Evolutionary conservation across 2,113 vertebrate species (phyloP).

Genomic region (Menura novaehollandiae): DNA sequence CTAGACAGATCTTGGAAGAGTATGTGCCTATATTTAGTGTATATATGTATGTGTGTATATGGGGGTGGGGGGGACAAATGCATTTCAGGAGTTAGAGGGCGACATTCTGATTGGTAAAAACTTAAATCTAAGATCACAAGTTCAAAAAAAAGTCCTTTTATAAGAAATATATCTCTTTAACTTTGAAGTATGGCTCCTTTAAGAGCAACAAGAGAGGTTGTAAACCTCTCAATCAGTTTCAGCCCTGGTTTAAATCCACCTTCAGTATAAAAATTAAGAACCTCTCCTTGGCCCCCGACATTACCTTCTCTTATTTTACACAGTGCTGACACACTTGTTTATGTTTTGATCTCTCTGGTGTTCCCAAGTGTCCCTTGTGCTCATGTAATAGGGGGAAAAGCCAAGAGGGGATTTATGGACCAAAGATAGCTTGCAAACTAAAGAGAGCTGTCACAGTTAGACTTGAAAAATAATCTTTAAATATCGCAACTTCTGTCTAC

Average conservation of each 20-base stretch:
- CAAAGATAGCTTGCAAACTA: neutral
- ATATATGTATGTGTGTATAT: neutral
- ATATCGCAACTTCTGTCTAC: neutral
- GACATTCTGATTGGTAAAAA: neutral
- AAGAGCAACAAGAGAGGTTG: neutral
- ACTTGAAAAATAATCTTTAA: neutral
- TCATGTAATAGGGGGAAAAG: neutral
- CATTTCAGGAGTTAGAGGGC: neutral
- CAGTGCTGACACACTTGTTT: neutral
- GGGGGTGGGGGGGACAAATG: neutral
- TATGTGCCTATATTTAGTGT: neutral
- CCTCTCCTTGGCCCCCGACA: neutral
- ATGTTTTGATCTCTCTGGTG: neutral
- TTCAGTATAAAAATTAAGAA: neutral
- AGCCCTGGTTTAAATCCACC: neutral
- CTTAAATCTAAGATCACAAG: neutral
- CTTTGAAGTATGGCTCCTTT: slow-evolving; percentile 3
- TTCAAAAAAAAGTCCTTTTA: neutral
- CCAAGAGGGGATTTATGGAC: neutral
- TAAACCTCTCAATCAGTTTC: slow-evolving; percentile 7
- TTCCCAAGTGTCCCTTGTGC: neutral
- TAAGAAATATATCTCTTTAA: neutral
- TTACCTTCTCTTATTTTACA: neutral
- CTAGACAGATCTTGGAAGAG: slow-evolving; percentile 18
- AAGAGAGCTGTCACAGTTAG: neutral